phyloP scores from a whole-genome alignment of 2,888 invertebrate species.

The Galerucella pusilla region DNA sequence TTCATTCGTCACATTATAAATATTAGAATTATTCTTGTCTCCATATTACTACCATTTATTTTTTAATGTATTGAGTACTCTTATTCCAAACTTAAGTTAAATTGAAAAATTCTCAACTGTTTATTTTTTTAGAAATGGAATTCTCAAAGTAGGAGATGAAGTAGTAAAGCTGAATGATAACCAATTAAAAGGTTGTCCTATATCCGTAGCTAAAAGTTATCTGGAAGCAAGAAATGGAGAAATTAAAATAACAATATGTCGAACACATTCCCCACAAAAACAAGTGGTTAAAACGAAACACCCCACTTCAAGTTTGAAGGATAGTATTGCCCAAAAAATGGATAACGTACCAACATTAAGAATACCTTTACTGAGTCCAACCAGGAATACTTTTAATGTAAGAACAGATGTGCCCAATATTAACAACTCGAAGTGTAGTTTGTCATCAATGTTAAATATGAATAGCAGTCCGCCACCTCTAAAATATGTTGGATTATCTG shows the following conservation, averaged over 20 bases:
- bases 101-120: not conserved
- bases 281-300: slow-evolving; percentile 42
- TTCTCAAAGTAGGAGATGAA: slow-evolving; percentile 87
- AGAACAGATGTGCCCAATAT: slow-evolving; percentile 9
- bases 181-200: slow-evolving; percentile 79
- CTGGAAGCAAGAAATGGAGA: slow-evolving; percentile 62
- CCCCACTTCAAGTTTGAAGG: slow-evolving; percentile 36
- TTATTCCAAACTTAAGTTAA: too few species aligned
- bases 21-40: too few species aligned
- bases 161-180: slow-evolving; percentile 89
- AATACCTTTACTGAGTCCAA: slow-evolving; percentile 33
- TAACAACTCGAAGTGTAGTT: slow-evolving; percentile 33
- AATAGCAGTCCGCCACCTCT: slow-evolving; percentile 13
- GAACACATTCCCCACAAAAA: slow-evolving; percentile 33
- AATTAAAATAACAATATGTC: slow-evolving; percentile 62
- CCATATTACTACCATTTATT: too few species aligned
- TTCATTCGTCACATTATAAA: too few species aligned
- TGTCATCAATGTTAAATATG: slow-evolving; percentile 31
- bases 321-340: not conserved
- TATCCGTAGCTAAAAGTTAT: slow-evolving; percentile 69
- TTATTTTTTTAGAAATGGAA: slow-evolving; percentile 73
- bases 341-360: slow-evolving; percentile 14
- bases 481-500: slow-evolving; percentile 48
- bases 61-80: too few species aligned
- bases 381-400: slow-evolving; percentile 23